Conservation (phyloP, 2,113 vertebrate genomes). For the Puffinus mauretanicus region DNA sequence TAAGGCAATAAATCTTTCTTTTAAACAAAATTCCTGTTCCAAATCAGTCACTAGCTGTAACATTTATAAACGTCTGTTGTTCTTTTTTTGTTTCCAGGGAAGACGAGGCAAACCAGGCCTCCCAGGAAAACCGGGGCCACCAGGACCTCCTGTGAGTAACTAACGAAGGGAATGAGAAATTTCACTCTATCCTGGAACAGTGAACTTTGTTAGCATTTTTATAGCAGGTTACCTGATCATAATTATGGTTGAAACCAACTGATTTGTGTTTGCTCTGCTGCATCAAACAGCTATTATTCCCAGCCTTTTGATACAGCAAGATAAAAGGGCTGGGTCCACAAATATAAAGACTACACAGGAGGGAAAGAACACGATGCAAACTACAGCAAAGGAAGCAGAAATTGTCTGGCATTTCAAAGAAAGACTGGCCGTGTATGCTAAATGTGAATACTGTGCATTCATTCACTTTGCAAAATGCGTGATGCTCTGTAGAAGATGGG, state of each 20-base stretch:
- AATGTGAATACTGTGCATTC: constrained; percentile 59
- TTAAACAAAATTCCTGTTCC: neutral
- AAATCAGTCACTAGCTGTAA: neutral
- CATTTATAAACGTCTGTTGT: neutral
- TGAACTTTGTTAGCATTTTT: neutral
- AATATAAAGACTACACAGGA: neutral
- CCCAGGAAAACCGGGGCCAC: constrained; percentile 76
- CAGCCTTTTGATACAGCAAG: neutral
- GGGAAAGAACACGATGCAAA: neutral
- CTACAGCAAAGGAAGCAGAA: constrained; percentile 16
- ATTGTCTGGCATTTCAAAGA: constrained; percentile 51
- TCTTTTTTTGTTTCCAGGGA: constrained; percentile 71
- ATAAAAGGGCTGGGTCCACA: neutral
- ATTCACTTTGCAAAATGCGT: constrained; percentile 26
- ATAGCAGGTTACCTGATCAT: neutral
- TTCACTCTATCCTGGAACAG: neutral
- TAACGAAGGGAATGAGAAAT: neutral
- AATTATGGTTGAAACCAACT: neutral
- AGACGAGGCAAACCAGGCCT: constrained; percentile 78
- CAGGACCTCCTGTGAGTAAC: constrained; percentile 80
- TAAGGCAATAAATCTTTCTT: neutral
- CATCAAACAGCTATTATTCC: neutral
- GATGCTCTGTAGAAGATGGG: constrained; percentile 62
- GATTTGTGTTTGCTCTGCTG: neutral
- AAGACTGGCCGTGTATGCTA: constrained; percentile 39